phyloP scores from a whole-genome alignment of 2,888 invertebrate species.

The Clitarchus hookeri region DNA sequence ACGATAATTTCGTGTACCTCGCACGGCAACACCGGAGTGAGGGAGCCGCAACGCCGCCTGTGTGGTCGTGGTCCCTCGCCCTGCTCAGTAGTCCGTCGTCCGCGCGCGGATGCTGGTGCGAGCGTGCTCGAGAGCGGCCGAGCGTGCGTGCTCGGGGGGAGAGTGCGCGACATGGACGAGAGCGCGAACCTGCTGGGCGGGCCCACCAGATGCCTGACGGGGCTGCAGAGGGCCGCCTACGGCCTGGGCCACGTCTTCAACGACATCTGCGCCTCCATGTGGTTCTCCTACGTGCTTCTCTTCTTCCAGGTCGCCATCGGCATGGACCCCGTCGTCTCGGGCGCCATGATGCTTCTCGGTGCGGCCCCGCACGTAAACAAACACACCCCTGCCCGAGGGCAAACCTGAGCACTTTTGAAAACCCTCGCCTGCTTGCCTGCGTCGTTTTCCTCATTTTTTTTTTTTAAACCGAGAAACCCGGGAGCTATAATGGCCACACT shows the following conservation, averaged over 20 bases:
- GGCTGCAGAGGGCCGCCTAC: conserved; percentile 32
- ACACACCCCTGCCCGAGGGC: too few relatives aligned
- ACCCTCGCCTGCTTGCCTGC: too few relatives aligned
- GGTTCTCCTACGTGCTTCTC: conserved; percentile 57
- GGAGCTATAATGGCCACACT: too few relatives aligned
- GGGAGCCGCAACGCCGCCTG: neutral
- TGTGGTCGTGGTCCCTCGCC: too few relatives aligned
- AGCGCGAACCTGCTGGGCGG: neutral
- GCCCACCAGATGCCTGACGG: conserved; percentile 7
- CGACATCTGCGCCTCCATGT: conserved; percentile 58
- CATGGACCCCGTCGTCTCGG: conserved; percentile 40
- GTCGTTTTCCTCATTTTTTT: too few relatives aligned
- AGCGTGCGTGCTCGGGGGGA: neutral
- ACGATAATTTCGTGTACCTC: too few relatives aligned
- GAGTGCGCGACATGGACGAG: neutral
- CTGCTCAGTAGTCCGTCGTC: too few relatives aligned
- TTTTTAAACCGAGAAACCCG: too few relatives aligned
- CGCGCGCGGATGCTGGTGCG: too few relatives aligned
- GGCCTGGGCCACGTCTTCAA: conserved; percentile 56
- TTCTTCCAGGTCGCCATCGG: conserved; percentile 51
- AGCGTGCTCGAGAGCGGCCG: neutral
- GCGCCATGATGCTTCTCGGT: conserved; percentile 42
- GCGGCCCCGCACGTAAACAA: neutral
- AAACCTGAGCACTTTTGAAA: too few relatives aligned
- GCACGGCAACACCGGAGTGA: neutral